phyloP scores from a whole-genome alignment of 2,888 invertebrate genomes.

The Drosophila meridiana region DNA sequence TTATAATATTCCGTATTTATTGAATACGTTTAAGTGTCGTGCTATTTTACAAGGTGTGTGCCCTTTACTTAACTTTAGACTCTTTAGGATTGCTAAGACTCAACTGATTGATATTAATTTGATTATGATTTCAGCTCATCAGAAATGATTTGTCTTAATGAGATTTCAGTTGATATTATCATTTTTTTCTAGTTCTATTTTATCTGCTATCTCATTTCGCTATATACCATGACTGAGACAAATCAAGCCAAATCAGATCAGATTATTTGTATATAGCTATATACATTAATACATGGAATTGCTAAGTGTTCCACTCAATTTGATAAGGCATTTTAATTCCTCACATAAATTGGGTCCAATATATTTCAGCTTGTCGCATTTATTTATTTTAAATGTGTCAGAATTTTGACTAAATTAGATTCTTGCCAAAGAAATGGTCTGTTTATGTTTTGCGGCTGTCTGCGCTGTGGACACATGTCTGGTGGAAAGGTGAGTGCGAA shows the following conservation, averaged over 20 bases:
- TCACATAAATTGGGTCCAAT: slow-evolving; percentile 31
- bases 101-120: neutral
- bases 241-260: neutral
- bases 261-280: neutral
- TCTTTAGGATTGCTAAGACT: neutral
- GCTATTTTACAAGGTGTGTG: neutral
- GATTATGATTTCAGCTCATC: neutral
- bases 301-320: slow-evolving; percentile 9
- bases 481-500: slow-evolving; percentile 53
- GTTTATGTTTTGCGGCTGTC: slow-evolving; percentile 43
- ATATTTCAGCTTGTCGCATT: slow-evolving; percentile 31
- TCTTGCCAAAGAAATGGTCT: slow-evolving; percentile 49
- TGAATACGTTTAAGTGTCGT: neutral
- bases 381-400: slow-evolving; percentile 58
- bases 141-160: neutral
- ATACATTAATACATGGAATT: neutral
- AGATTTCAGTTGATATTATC: neutral
- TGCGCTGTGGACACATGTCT: slow-evolving; percentile 26
- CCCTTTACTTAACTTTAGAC: neutral
- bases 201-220: neutral
- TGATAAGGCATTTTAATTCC: slow-evolving; percentile 27
- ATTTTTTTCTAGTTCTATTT: too few species aligned
- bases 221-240: neutral
- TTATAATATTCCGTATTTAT: neutral
- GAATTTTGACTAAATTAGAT: slow-evolving; percentile 48